Evolutionary conservation across 2,797 vertebrate genomes (phyloP).

Genomic region (Pogonophryne albipinna): DNA sequence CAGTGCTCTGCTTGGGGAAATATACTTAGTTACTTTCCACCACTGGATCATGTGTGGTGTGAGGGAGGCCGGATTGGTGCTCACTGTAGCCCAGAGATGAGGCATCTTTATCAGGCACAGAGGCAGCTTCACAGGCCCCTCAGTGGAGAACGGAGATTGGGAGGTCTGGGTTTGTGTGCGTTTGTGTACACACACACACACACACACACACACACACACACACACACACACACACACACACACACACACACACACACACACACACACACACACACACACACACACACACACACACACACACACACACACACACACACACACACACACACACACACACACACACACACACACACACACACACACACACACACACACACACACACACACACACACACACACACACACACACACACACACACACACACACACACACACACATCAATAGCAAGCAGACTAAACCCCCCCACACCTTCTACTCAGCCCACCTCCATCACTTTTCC

Average conservation of each 20-base stretch:
- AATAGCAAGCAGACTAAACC: slow-evolving; percentile 67
- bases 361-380: slow-evolving; percentile 17
- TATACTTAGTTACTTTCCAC: too few species aligned
- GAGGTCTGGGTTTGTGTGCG: slow-evolving; percentile 68
- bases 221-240: slow-evolving; percentile 20
- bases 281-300: slow-evolving; percentile 29
- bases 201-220: slow-evolving; percentile 18
- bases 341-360: slow-evolving; percentile 29
- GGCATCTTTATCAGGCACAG: slow-evolving; percentile 79
- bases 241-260: slow-evolving; percentile 44
- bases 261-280: slow-evolving; percentile 41
- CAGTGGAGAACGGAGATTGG: slow-evolving; percentile 83
- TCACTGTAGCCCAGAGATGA: slow-evolving; percentile 75
- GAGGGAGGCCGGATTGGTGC: slow-evolving; percentile 67
- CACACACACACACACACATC: slow-evolving; percentile 75
- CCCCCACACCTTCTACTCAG: slow-evolving; percentile 63
- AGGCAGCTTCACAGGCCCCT: slow-evolving; percentile 79
- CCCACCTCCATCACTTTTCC: slow-evolving; percentile 62
- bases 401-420: slow-evolving; percentile 38
- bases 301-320: slow-evolving; percentile 17
- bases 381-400: slow-evolving; percentile 18
- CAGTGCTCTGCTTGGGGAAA: too few species aligned
- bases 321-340: slow-evolving; percentile 17
- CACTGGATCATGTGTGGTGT: background rate
- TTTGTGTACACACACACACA: slow-evolving; percentile 36